These are phyloP conservation scores for Sycobia sp. DNA, from an alignment of 1,140 invertebrate genomes.

Conservation along the genomic window DNA sequence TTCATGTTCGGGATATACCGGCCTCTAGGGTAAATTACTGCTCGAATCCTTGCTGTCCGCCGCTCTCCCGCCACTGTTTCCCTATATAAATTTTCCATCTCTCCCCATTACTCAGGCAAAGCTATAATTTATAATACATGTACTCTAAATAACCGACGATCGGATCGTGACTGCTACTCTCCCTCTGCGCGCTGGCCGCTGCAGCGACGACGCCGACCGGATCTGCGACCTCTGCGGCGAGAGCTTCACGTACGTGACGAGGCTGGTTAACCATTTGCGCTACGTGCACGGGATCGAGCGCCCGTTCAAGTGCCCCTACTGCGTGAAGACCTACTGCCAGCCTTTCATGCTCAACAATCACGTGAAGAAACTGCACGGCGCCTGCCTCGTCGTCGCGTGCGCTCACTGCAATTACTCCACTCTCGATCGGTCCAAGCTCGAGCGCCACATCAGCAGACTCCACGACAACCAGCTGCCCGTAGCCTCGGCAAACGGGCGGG, in stretches of 20 bases:
- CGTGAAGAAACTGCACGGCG: slow-evolving; percentile 37
- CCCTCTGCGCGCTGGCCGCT: too few relatives aligned
- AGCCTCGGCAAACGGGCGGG: slow-evolving; percentile 11
- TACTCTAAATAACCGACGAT: too few relatives aligned
- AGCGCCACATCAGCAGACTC: slow-evolving; percentile 9
- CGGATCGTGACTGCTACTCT: too few relatives aligned
- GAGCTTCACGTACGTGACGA: slow-evolving; percentile 37
- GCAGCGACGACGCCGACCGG: slow-evolving; percentile 11
- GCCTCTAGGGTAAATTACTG: too few relatives aligned
- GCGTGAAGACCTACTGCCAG: slow-evolving; percentile 48
- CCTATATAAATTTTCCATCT: too few relatives aligned
- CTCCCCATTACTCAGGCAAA: too few relatives aligned
- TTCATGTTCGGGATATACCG: too few relatives aligned
- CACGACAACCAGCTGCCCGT: slow-evolving; percentile 35
- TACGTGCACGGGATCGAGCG: slow-evolving; percentile 36
- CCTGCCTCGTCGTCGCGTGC: slow-evolving; percentile 26
- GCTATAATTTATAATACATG: too few relatives aligned
- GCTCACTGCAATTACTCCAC: slow-evolving; percentile 37
- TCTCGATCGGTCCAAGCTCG: slow-evolving; percentile 16
- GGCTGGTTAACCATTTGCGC: slow-evolving; percentile 37
- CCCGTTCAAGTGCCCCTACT: slow-evolving; percentile 47
- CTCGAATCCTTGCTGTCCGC: too few relatives aligned
- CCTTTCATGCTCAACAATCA: slow-evolving; percentile 42
- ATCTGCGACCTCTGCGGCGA: slow-evolving; percentile 37
- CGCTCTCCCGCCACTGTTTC: too few relatives aligned